phyloP scores from a whole-genome alignment of 2,888 invertebrate genomes.

The Hermaeophaga mercurialis region DNA sequence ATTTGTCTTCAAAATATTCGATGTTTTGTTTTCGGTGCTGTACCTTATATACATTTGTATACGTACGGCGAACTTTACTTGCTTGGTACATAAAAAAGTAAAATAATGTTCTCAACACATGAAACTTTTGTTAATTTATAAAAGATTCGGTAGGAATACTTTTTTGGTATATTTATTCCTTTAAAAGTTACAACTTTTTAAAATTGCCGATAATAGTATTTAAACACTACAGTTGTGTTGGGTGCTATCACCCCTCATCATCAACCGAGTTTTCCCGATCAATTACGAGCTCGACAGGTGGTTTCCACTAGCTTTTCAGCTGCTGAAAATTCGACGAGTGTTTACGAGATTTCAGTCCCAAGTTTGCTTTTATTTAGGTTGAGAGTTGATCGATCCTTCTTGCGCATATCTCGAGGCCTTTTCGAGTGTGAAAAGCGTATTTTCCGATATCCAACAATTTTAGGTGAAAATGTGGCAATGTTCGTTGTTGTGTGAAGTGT shows the following conservation, averaged over 20 bases:
- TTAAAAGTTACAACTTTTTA: not conserved
- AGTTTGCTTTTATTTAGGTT: constrained; percentile 28
- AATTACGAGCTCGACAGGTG: constrained; percentile 5
- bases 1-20: too few species aligned
- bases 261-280: not conserved
- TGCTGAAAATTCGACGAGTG: constrained; percentile 3
- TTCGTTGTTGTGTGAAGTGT: constrained; percentile 18
- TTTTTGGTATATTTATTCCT: too few species aligned
- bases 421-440: constrained; percentile 25
- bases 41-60: too few species aligned
- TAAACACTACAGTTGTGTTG: too few species aligned
- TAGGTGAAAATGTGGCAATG: constrained; percentile 15
- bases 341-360: constrained; percentile 17
- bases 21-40: too few species aligned
- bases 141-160: too few species aligned
- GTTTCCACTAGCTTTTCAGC: constrained; percentile 8
- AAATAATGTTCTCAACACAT: too few species aligned
- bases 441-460: constrained; percentile 20
- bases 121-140: too few species aligned
- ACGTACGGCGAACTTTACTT: too few species aligned
- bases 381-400: constrained; percentile 28
- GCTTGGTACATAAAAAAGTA: too few species aligned
- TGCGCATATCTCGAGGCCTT: constrained; percentile 16
- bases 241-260: too few species aligned
- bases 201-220: too few species aligned